Conservation (phyloP, 1,140 invertebrate genomes). For the Proctacanthus coquilletti region DNA sequence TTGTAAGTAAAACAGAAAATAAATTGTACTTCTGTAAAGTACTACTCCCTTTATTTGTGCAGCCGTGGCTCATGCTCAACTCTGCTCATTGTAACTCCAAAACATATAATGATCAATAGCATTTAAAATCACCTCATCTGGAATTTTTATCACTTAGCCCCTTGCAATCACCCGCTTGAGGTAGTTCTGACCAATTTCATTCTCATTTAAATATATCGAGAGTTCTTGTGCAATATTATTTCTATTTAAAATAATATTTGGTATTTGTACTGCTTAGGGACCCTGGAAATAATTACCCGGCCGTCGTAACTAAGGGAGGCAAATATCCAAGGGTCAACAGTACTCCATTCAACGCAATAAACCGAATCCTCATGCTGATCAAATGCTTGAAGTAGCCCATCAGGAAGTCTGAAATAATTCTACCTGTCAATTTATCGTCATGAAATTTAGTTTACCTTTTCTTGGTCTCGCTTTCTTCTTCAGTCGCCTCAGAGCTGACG, state of each 20-base stretch:
- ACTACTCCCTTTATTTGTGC: no score
- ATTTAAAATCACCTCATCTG: no score
- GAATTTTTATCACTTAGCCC: no score
- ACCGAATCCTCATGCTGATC: constrained; percentile 98
- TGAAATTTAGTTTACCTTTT: constrained; percentile 5
- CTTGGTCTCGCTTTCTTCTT: constrained; percentile 1
- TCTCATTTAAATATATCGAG: no score
- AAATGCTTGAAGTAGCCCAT: constrained; percentile 74
- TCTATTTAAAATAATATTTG: constrained; percentile 55
- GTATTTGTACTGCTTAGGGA: constrained; percentile 85
- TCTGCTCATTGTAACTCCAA: no score
- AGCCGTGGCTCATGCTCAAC: no score
- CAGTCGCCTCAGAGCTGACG: constrained; percentile 58
- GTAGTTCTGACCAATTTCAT: no score
- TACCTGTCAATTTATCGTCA: constrained; percentile 19
- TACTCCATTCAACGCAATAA: constrained; percentile 93
- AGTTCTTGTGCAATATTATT: neutral
- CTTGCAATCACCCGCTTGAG: no score
- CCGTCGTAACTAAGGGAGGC: constrained; percentile 95
- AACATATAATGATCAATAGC: no score
- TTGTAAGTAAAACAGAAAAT: no score
- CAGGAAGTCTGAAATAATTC: constrained; percentile 41
- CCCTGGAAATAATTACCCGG: constrained; percentile 77
- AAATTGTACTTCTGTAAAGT: no score
- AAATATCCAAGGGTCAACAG: constrained; percentile 95